These are phyloP conservation scores for Lepus timidus DNA, from an alignment of 2,113 vertebrate genomes.

Conservation along the genomic window DNA sequence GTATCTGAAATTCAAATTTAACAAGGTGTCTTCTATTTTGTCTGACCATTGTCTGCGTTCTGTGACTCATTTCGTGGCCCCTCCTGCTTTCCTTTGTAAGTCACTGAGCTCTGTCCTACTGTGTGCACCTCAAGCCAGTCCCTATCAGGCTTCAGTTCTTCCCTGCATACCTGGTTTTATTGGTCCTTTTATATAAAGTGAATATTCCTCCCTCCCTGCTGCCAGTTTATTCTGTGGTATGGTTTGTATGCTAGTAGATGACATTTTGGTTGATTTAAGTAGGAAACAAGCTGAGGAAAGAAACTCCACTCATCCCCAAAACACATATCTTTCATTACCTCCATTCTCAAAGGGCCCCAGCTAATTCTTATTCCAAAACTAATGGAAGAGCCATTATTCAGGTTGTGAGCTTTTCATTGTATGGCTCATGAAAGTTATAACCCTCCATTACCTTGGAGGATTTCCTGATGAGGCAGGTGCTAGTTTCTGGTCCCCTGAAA, in stretches of 20 bases:
- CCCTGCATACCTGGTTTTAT: neutral
- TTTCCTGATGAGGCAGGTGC: neutral
- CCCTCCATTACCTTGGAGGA: neutral
- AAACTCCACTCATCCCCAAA: neutral
- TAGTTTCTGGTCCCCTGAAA: conserved; percentile 2
- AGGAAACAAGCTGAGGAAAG: neutral
- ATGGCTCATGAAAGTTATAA: neutral
- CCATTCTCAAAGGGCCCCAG: neutral
- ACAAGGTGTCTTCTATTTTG: neutral
- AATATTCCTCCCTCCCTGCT: neutral
- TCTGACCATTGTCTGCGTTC: neutral
- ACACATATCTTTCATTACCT: neutral
- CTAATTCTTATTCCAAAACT: neutral
- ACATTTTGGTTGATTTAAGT: neutral
- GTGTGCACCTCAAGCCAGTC: neutral
- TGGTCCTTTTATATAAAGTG: neutral
- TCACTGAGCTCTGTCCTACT: neutral
- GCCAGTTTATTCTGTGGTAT: neutral
- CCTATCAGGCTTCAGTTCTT: neutral
- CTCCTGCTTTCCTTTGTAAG: neutral
- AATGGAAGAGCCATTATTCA: neutral
- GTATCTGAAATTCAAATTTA: neutral
- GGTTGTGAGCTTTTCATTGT: neutral
- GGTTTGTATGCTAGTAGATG: neutral
- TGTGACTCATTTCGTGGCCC: neutral